Conservation (phyloP, 2,797 vertebrate genomes). For the Acrossocheilus wenchowensis region DNA sequence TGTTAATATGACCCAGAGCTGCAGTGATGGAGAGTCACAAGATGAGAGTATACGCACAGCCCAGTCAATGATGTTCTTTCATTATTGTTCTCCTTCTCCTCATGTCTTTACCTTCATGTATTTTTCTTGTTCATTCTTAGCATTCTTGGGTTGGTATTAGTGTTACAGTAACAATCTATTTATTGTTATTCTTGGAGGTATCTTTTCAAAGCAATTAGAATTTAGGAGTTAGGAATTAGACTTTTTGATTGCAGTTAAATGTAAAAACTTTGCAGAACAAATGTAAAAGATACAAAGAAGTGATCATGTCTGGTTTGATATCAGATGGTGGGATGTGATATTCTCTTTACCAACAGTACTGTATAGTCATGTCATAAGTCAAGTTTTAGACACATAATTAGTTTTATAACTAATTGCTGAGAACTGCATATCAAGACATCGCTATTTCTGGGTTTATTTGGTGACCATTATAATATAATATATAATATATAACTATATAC, state of each 20-base stretch:
- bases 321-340: not conserved
- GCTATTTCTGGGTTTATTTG: no score
- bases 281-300: not conserved
- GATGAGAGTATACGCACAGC: constrained; percentile 66
- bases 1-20: constrained; percentile 66
- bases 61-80: constrained; percentile 78
- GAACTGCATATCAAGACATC: not conserved
- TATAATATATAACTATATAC: not conserved
- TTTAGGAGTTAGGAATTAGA: not conserved
- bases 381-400: not conserved
- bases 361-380: not conserved
- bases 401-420: not conserved
- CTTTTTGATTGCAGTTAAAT: not conserved
- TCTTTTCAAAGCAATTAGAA: not conserved
- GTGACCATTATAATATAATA: no score
- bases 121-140: constrained; percentile 1
- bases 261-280: not conserved
- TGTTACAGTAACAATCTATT: not conserved
- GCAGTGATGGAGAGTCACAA: constrained; percentile 74
- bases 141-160: constrained; percentile 9
- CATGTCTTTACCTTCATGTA: constrained; percentile 44
- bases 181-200: not conserved
- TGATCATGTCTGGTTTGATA: not conserved
- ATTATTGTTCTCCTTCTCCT: constrained; percentile 58
- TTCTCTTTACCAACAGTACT: not conserved